Evolutionary conservation across 1,140 invertebrate genomes (phyloP).

Genomic region (Eriocheir sinensis): DNA sequence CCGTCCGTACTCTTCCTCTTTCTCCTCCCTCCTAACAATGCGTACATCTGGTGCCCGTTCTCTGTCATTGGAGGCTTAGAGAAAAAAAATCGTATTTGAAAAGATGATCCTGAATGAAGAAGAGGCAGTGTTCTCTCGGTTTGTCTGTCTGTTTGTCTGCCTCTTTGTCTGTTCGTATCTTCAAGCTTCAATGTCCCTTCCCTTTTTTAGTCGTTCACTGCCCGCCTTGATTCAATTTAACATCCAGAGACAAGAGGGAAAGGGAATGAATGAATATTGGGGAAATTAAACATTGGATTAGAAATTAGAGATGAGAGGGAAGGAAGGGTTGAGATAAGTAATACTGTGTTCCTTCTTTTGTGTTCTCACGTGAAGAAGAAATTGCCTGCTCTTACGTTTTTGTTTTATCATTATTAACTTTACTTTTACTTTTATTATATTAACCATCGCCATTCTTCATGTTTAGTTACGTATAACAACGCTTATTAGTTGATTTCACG

Average conservation of each 20-base stretch:
- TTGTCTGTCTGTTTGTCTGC: neutral
- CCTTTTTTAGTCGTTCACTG: neutral
- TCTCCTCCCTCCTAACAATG: neutral
- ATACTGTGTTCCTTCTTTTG: no score
- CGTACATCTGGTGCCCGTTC: neutral
- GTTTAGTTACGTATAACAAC: no score
- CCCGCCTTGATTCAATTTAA: neutral
- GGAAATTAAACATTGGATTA: neutral
- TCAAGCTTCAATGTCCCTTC: neutral
- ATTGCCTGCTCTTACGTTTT: no score
- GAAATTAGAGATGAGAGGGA: neutral
- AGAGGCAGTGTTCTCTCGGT: no score
- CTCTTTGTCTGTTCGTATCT: neutral
- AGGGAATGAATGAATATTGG: no score
- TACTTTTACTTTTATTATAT: no score
- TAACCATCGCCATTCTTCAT: no score
- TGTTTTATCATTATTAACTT: no score
- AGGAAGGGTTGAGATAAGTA: no score
- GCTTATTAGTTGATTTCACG: no score
- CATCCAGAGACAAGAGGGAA: neutral
- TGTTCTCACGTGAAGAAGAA: no score
- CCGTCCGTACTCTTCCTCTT: neutral
- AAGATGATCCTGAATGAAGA: neutral
- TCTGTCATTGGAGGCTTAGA: neutral
- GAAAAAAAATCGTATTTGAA: neutral